phyloP scores from a whole-genome alignment of 2,797 vertebrate genomes.

The Oophaga sylvatica region DNA sequence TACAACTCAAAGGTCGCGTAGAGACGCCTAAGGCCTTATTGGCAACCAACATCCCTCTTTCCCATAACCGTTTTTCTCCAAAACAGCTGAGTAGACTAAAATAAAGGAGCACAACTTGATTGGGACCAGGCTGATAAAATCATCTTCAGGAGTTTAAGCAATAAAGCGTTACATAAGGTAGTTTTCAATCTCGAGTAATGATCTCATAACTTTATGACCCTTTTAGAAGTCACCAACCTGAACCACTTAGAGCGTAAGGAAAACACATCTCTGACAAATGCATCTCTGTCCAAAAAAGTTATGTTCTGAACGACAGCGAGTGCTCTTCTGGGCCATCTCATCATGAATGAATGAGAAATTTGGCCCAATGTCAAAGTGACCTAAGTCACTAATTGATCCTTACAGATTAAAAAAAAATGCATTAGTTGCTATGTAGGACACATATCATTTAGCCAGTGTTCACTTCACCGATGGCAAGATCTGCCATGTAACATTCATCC shows the following conservation, averaged over 20 bases:
- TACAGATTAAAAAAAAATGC: constrained; percentile 17
- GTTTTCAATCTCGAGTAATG: neutral
- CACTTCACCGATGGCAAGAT: neutral
- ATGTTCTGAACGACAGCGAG: neutral
- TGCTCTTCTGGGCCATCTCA: constrained; percentile 5
- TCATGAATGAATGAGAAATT: neutral
- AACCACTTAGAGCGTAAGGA: neutral
- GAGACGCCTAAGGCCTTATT: neutral
- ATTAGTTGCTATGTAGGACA: constrained; percentile 6
- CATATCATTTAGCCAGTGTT: constrained; percentile 31
- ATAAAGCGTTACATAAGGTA: neutral
- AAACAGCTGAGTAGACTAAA: neutral
- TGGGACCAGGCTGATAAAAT: neutral
- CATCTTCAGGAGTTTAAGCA: neutral
- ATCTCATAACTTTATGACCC: constrained; percentile 10
- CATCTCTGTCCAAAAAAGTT: constrained; percentile 23
- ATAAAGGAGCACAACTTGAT: neutral
- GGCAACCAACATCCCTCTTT: neutral
- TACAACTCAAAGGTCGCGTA: neutral
- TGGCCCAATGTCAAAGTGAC: constrained; percentile 25
- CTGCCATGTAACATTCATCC: constrained; percentile 12
- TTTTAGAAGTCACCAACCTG: constrained; percentile 1
- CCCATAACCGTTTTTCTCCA: neutral
- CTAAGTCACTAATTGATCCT: constrained; percentile 34
- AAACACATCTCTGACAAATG: neutral